These are phyloP conservation scores for Masticophis lateralis DNA, from an alignment of 2,797 vertebrate species.

Conservation along the genomic window DNA sequence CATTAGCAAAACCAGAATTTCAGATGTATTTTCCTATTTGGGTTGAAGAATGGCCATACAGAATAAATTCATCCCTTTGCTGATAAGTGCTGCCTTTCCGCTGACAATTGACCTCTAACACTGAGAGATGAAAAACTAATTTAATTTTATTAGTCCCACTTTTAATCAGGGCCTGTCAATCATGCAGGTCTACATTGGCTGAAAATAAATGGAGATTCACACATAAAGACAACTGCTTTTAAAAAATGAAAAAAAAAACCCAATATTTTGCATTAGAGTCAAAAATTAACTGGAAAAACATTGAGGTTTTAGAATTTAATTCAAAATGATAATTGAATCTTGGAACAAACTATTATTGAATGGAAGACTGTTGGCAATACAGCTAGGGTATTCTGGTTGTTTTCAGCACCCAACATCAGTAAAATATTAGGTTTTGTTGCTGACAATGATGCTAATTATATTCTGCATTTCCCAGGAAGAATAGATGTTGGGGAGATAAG, in stretches of 20 bases:
- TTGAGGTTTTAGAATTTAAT: constrained; percentile 28
- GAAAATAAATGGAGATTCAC: constrained; percentile 33
- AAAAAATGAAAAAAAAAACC: not conserved
- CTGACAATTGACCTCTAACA: not conserved
- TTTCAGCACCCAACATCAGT: constrained; percentile 32
- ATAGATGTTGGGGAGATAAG: not conserved
- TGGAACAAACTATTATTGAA: constrained; percentile 29
- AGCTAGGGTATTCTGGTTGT: constrained; percentile 17
- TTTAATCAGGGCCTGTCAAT: constrained; percentile 54
- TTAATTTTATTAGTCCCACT: constrained; percentile 23
- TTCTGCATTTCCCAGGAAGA: not conserved
- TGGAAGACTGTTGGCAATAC: constrained; percentile 40
- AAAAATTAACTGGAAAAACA: constrained; percentile 17
- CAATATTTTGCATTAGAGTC: constrained; percentile 27
- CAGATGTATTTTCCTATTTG: not conserved
- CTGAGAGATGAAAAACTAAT: constrained; percentile 17
- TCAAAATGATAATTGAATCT: constrained; percentile 36
- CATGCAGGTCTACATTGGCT: constrained; percentile 23
- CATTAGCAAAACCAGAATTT: not conserved
- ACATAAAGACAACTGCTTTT: constrained; percentile 8
- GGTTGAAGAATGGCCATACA: not conserved
- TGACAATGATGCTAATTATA: not conserved
- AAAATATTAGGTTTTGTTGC: constrained; percentile 13
- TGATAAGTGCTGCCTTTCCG: not conserved
- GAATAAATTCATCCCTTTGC: constrained; percentile 16